These are phyloP conservation scores for Aramus guarauna DNA, from an alignment of 2,113 vertebrate genomes.

Conservation along the genomic window DNA sequence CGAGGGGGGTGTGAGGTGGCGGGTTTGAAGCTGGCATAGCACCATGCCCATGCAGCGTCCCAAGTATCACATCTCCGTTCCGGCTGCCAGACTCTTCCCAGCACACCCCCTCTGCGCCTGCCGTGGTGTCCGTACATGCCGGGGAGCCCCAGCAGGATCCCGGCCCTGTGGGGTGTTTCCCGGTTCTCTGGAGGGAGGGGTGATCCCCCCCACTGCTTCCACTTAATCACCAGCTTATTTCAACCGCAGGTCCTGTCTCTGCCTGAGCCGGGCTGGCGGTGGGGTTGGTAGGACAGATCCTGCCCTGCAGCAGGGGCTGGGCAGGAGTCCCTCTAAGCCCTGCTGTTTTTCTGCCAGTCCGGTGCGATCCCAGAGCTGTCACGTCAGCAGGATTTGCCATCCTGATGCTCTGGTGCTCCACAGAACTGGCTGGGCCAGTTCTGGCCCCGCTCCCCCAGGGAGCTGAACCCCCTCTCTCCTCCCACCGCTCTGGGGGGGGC, in stretches of 20 bases:
- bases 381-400: not conserved
- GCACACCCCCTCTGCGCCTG: rapidly evolving
- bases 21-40: not conserved
- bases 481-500: rapidly evolving
- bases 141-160: not conserved
- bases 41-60: not conserved
- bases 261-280: not conserved
- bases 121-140: rapidly evolving
- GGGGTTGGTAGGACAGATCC: not conserved
- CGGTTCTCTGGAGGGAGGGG: not conserved
- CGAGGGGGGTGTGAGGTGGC: rapidly evolving
- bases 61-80: rapidly evolving
- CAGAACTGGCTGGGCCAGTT: not conserved
- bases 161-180: not conserved
- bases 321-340: not conserved
- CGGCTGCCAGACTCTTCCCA: not conserved
- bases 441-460: rapidly evolving
- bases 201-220: not conserved
- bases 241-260: rapidly evolving
- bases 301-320: not conserved
- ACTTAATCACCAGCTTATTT: not conserved
- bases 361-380: rapidly evolving
- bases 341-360: rapidly evolving
- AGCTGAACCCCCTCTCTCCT: not conserved
- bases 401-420: not conserved